Conservation (phyloP, 2,113 vertebrate species). For the Hippocampus mohnikei region DNA sequence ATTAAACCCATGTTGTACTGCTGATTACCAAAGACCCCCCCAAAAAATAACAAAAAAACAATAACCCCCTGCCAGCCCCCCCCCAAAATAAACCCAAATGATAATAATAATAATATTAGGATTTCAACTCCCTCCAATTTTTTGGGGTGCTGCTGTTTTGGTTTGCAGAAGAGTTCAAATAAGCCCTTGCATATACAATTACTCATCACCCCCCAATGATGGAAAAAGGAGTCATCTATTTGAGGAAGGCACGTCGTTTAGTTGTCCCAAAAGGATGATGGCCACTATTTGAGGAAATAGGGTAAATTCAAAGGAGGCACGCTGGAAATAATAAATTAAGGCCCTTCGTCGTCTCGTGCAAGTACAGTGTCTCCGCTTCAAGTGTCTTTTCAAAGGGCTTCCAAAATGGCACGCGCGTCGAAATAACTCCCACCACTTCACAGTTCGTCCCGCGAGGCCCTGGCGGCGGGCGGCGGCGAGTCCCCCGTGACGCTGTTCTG, state of each 20-base stretch:
- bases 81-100: no score
- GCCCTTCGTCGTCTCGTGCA: neutral
- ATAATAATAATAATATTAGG: no score
- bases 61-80: no score
- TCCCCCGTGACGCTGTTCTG: slow-evolving; percentile 87
- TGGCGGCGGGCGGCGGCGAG: slow-evolving; percentile 64
- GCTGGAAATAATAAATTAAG: slow-evolving; percentile 12
- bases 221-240: neutral
- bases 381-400: slow-evolving; percentile 43
- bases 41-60: no score
- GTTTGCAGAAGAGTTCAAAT: neutral
- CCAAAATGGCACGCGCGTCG: slow-evolving; percentile 5
- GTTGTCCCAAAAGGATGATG: neutral
- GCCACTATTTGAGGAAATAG: neutral
- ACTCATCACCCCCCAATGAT: neutral
- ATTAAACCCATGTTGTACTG: no score
- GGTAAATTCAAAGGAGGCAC: neutral
- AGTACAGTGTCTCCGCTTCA: slow-evolving; percentile 33
- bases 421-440: slow-evolving; percentile 60
- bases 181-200: neutral
- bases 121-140: no score
- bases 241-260: neutral
- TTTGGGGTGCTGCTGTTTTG: no score
- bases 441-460: slow-evolving; percentile 81
- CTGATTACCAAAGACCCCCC: no score